phyloP scores from a whole-genome alignment of 2,797 vertebrate species.

The Coreius guichenoti region DNA sequence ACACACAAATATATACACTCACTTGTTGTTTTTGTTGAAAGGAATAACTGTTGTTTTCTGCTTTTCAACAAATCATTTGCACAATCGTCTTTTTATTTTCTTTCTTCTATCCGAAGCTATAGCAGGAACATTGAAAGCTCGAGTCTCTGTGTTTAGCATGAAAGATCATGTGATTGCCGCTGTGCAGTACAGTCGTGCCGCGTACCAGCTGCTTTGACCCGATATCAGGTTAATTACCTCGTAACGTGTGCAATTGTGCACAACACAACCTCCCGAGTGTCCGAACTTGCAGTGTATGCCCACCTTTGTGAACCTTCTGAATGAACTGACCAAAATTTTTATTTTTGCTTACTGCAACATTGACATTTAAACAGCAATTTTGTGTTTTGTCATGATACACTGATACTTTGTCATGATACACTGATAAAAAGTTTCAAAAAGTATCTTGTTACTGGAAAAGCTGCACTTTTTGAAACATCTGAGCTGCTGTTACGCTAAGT shows the following conservation, averaged over 20 bases:
- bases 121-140: not conserved
- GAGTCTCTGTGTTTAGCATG: not conserved
- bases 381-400: not conserved
- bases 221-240: not conserved
- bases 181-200: too few relatives aligned
- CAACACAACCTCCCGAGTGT: not conserved
- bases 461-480: not conserved
- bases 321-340: not conserved
- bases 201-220: not conserved
- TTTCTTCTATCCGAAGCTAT: not conserved
- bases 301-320: not conserved
- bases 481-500: not conserved
- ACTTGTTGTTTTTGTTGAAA: too few relatives aligned
- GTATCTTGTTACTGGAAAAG: not conserved
- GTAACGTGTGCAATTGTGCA: not conserved
- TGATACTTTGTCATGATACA: too few relatives aligned
- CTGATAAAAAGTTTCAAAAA: not conserved
- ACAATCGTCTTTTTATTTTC: too few relatives aligned
- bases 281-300: not conserved
- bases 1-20: too few relatives aligned
- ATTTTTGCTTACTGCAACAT: not conserved
- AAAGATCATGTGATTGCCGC: too few relatives aligned
- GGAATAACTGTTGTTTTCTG: too few relatives aligned
- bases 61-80: too few relatives aligned
- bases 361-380: not conserved